Evolutionary conservation across 1,140 invertebrate species (phyloP).

Genomic region (Vollenhovia emeryi): DNA sequence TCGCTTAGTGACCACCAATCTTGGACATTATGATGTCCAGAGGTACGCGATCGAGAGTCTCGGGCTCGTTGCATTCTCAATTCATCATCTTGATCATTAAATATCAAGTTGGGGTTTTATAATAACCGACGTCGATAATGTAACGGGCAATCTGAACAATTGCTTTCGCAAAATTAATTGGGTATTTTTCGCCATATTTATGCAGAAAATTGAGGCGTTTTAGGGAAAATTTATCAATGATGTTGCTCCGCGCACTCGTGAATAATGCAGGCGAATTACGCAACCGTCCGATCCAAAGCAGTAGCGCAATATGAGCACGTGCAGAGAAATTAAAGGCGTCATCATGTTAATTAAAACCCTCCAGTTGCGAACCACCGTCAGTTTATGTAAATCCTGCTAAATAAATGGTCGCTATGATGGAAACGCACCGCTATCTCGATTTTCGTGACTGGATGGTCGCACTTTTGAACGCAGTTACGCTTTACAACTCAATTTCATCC

Average conservation of each 20-base stretch:
- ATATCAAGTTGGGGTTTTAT: background rate
- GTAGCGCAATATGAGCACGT: conserved; percentile 18
- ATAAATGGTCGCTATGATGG: conserved; percentile 66
- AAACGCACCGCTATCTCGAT: conserved; percentile 62
- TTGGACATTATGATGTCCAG: background rate
- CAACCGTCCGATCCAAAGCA: conserved; percentile 27
- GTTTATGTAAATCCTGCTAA: conserved; percentile 68
- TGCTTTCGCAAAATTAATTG: background rate
- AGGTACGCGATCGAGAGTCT: background rate
- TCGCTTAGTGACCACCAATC: conserved; percentile 51
- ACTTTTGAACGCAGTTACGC: conserved; percentile 59
- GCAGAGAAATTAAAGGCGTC: conserved; percentile 68
- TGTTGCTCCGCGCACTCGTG: conserved; percentile 19
- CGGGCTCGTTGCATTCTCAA: no score
- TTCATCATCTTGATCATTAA: background rate
- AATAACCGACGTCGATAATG: background rate
- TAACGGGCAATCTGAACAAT: background rate
- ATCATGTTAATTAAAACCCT: conserved; percentile 71
- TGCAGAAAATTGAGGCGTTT: conserved; percentile 7
- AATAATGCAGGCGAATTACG: conserved; percentile 53
- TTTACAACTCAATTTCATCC: conserved; percentile 58
- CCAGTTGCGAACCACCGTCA: conserved; percentile 56
- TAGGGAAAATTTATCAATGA: conserved; percentile 16
- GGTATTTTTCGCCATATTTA: background rate
- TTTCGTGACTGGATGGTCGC: conserved; percentile 45